Conservation (phyloP, 2,888 invertebrate species). For the Scrobipalpa atriplicella region DNA sequence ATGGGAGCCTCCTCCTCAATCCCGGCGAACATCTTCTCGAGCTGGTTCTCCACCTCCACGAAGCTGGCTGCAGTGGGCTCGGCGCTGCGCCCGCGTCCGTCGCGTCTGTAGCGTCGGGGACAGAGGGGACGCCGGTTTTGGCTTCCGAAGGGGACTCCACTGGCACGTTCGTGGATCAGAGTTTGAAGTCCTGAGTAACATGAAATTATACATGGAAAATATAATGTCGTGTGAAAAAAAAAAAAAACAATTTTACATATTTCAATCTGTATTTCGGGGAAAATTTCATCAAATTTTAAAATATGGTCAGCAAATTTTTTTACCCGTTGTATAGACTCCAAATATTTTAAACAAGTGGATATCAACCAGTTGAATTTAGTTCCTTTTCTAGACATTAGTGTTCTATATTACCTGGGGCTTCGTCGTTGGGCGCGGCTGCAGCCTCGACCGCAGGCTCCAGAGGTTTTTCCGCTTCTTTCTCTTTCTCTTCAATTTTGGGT, state of each 20-base stretch:
- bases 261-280: too few relatives aligned
- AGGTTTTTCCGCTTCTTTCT: slow-evolving; percentile 35
- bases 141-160: slow-evolving; percentile 71
- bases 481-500: slow-evolving; percentile 37
- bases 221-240: too few relatives aligned
- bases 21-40: slow-evolving; percentile 94
- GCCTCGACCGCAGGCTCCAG: slow-evolving; percentile 37
- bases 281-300: too few relatives aligned
- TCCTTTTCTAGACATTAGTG: too few relatives aligned
- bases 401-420: slow-evolving; percentile 39
- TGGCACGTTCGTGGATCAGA: slow-evolving; percentile 62
- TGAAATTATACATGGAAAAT: too few relatives aligned
- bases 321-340: too few relatives aligned
- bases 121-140: slow-evolving; percentile 52
- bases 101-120: too few relatives aligned
- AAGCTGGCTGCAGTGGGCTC: slow-evolving; percentile 73
- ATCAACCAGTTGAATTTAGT: too few relatives aligned
- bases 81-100: slow-evolving; percentile 57
- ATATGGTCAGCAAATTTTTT: too few relatives aligned
- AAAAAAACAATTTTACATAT: too few relatives aligned
- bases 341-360: too few relatives aligned
- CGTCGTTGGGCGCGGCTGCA: slow-evolving; percentile 57
- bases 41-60: slow-evolving; percentile 90
- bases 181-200: slow-evolving; percentile 61
- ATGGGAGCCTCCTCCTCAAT: slow-evolving; percentile 71